phyloP scores from a whole-genome alignment of 2,113 vertebrate genomes.

The Scortum barcoo region DNA sequence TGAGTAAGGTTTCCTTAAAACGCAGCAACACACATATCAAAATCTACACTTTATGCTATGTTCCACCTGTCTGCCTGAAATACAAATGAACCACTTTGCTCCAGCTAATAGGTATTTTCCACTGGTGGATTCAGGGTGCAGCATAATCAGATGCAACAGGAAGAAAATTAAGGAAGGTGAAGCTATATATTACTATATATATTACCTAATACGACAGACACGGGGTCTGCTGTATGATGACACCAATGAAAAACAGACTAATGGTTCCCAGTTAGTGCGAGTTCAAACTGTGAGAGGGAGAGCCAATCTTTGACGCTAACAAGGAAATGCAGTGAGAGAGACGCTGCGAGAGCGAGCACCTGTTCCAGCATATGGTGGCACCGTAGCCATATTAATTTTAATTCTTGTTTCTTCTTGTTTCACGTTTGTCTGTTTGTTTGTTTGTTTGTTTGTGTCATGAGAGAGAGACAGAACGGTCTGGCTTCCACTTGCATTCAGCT shows the following conservation, averaged over 20 bases:
- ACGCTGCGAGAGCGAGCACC: constrained; percentile 45
- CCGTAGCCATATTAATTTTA: background rate
- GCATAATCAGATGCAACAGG: background rate
- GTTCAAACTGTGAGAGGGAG: background rate
- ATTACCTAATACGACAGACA: background rate
- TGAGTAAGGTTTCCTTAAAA: too few species aligned
- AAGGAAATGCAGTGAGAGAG: constrained; percentile 22
- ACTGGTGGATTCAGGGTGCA: background rate
- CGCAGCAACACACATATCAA: too few species aligned
- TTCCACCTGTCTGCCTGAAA: background rate
- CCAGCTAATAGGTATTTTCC: background rate
- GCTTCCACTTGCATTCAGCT: background rate
- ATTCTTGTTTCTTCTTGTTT: too few species aligned
- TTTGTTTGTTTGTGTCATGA: background rate
- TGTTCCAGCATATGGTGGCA: constrained; percentile 50
- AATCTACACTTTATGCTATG: background rate
- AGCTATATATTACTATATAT: background rate
- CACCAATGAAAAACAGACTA: background rate
- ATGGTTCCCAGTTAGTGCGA: constrained; percentile 10
- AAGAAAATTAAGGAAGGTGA: background rate
- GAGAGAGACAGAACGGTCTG: background rate
- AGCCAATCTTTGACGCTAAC: constrained; percentile 31
- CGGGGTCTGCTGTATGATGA: background rate
- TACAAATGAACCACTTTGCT: background rate
- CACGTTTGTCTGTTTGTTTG: too few species aligned